phyloP scores from a whole-genome alignment of 2,113 vertebrate species.

The Notothenia coriiceps region DNA sequence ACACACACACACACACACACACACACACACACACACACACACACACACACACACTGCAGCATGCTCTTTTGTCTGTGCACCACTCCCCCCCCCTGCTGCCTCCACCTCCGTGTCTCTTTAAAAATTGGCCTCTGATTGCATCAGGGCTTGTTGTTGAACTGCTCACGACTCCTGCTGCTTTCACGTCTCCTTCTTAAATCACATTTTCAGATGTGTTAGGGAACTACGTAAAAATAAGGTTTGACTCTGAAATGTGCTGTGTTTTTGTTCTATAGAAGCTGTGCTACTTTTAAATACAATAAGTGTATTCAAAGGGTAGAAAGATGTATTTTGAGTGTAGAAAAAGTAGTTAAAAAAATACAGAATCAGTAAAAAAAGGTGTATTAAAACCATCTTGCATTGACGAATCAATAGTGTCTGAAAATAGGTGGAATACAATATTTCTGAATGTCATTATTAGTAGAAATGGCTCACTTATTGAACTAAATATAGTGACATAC shows the following conservation, averaged over 20 bases:
- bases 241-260: background rate
- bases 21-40: constrained; percentile 34
- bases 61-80: constrained; percentile 65
- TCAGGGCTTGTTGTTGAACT: constrained; percentile 43
- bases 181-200: background rate
- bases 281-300: background rate
- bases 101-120: constrained; percentile 40
- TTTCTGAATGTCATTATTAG: background rate
- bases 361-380: background rate
- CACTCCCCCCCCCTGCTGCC: constrained; percentile 40
- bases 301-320: background rate
- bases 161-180: background rate
- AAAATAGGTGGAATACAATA: background rate
- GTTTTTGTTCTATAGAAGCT: background rate
- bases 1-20: constrained; percentile 34
- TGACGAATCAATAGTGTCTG: background rate
- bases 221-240: background rate
- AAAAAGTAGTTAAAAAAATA: background rate
- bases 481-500: too few relatives aligned
- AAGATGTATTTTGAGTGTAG: background rate
- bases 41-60: constrained; percentile 23
- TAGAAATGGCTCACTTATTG: background rate
- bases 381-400: background rate
- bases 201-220: background rate
- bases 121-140: constrained; percentile 43